Conservation (phyloP, 2,888 invertebrate species). For the Melanchra persicariae region DNA sequence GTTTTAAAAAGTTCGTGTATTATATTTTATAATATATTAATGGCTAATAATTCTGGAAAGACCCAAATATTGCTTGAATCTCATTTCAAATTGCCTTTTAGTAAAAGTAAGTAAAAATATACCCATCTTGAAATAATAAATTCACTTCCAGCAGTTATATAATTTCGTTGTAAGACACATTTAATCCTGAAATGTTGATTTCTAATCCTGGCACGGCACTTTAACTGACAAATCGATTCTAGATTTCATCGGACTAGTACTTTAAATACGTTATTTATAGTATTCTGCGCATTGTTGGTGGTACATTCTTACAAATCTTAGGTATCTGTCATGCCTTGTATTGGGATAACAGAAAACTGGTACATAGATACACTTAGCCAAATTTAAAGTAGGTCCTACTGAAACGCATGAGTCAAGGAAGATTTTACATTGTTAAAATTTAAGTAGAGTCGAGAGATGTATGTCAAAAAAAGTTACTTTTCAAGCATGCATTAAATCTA, state of each 20-base stretch:
- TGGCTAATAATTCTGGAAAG: too few species aligned
- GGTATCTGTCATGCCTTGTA: not conserved
- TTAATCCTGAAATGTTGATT: slow-evolving; percentile 37
- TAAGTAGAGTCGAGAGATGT: too few species aligned
- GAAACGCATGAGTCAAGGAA: too few species aligned
- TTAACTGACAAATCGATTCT: slow-evolving; percentile 56
- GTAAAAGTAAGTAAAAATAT: not conserved
- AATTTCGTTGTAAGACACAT: slow-evolving; percentile 9
- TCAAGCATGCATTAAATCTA: not conserved
- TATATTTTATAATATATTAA: too few species aligned
- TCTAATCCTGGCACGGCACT: slow-evolving; percentile 40
- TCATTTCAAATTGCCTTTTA: too few species aligned
- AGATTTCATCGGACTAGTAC: slow-evolving; percentile 48
- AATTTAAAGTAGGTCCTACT: too few species aligned
- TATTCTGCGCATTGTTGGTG: slow-evolving; percentile 15
- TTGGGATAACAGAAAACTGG: not conserved
- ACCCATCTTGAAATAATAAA: not conserved
- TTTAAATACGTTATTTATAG: slow-evolving; percentile 61
- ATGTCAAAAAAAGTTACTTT: too few species aligned
- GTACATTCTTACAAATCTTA: not conserved
- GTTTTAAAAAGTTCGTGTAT: not conserved
- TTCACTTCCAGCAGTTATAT: slow-evolving; percentile 47
- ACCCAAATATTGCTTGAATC: too few species aligned
- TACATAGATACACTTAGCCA: not conserved
- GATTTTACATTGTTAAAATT: not conserved